phyloP scores from a whole-genome alignment of 2,888 invertebrate genomes.

The Omphaloscelis lunosa region DNA sequence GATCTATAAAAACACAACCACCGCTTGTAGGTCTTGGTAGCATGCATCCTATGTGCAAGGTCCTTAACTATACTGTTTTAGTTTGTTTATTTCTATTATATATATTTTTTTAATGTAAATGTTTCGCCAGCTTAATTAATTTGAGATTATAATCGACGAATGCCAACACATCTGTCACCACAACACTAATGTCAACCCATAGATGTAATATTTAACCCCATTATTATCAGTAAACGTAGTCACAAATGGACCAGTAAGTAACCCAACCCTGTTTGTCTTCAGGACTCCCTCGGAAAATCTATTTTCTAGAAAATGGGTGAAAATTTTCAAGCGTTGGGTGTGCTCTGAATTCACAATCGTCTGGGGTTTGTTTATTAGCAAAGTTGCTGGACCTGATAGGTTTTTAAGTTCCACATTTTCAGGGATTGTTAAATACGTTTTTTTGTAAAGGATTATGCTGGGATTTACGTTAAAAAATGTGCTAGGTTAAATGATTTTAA shows the following conservation, averaged over 20 bases:
- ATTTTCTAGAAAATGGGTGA: slow-evolving; percentile 80
- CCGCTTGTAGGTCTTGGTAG: no score
- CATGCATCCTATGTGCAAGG: no score
- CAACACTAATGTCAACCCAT: no score
- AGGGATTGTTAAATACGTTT: slow-evolving; percentile 46
- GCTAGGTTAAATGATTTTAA: slow-evolving; percentile 5
- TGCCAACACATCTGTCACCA: no score
- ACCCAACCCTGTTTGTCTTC: slow-evolving; percentile 71
- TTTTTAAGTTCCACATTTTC: slow-evolving; percentile 60
- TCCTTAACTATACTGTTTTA: no score
- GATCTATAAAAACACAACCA: no score
- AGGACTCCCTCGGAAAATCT: slow-evolving; percentile 72
- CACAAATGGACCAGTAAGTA: slow-evolving; percentile 51
- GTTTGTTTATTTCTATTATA: no score
- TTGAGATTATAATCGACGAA: no score
- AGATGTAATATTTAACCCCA: not conserved
- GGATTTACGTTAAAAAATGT: slow-evolving; percentile 16
- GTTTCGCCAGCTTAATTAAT: no score
- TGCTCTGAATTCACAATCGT: slow-evolving; percentile 78
- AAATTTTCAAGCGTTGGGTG: slow-evolving; percentile 78
- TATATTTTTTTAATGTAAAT: no score
- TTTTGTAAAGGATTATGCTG: slow-evolving; percentile 15
- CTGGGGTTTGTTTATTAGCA: slow-evolving; percentile 71
- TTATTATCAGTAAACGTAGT: slow-evolving; percentile 13
- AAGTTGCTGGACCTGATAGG: slow-evolving; percentile 63